Evolutionary conservation across 2,797 vertebrate species (phyloP).

Genomic region (Enteromius trimaculatus): DNA sequence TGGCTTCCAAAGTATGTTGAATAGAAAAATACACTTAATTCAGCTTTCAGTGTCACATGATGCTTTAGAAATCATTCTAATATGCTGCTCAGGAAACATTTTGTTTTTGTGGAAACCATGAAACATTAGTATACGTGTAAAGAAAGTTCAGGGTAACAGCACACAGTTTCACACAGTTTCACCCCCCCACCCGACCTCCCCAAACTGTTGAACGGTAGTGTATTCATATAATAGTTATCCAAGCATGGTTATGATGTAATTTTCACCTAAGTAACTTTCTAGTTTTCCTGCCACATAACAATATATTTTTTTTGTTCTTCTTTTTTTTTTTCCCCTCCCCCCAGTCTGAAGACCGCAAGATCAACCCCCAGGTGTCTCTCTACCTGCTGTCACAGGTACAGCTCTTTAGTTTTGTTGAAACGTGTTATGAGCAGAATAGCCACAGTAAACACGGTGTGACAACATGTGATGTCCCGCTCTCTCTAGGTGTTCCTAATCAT

Average conservation of each 20-base stretch:
- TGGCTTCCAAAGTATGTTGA: neutral
- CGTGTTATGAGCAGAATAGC: neutral
- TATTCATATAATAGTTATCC: neutral
- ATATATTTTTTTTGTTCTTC: slow-evolving; percentile 34
- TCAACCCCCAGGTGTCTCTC: slow-evolving; percentile 93
- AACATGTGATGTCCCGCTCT: slow-evolving; percentile 33
- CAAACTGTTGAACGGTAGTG: neutral
- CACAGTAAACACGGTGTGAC: neutral
- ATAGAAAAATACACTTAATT: neutral
- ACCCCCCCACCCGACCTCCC: too few species aligned
- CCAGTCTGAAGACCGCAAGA: slow-evolving; percentile 91
- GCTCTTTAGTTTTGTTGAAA: slow-evolving; percentile 17
- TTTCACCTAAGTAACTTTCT: neutral
- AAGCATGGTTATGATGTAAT: neutral
- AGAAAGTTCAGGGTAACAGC: neutral
- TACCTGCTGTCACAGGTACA: slow-evolving; percentile 97
- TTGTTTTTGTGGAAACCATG: neutral
- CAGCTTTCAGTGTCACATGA: neutral
- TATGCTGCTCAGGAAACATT: neutral
- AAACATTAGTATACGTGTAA: neutral
- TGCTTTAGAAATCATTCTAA: neutral
- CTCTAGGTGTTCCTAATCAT: slow-evolving; percentile 96
- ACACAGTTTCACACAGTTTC: neutral
- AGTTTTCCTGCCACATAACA: neutral
- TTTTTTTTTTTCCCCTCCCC: neutral